A percentile compares a stretch with the other conserved stretches of the same genome.
These are phyloP conservation scores for Caenorhabditis sp. DNA, from an alignment of 2,888 invertebrate genomes.

Conservation along the genomic window DNA sequence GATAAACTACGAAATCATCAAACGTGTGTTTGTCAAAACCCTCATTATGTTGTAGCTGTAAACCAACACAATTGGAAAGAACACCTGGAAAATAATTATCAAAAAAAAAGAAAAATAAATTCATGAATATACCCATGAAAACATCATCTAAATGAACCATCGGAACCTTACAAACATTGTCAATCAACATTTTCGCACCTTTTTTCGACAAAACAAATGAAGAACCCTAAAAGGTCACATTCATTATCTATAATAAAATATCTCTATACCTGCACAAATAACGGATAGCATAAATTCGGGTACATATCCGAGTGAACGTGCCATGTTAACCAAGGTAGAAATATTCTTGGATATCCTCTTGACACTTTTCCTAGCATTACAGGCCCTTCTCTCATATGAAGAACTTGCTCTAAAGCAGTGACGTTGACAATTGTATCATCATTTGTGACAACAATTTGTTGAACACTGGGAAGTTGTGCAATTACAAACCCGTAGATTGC, in stretches of 20 bases:
- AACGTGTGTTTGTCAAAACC: conserved; percentile 65
- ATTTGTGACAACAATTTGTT: conserved; percentile 60
- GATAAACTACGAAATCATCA: conserved; percentile 66
- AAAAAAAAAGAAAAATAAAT: too few species aligned
- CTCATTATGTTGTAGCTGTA: conserved; percentile 54
- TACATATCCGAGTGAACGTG: conserved; percentile 64
- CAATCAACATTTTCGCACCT: conserved; percentile 51
- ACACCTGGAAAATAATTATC: conserved; percentile 49
- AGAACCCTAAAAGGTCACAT: conserved; percentile 64
- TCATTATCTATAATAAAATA: too few species aligned
- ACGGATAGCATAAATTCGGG: conserved; percentile 67
- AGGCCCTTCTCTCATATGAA: conserved; percentile 36
- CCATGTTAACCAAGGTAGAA: conserved; percentile 69
- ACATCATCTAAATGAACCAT: conserved; percentile 68
- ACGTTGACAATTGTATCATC: conserved; percentile 69
- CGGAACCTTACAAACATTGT: conserved; percentile 63
- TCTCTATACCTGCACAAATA: conserved; percentile 61
- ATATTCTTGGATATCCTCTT: conserved; percentile 66
- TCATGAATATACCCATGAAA: conserved; percentile 69
- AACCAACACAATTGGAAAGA: conserved; percentile 58
- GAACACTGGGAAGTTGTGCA: conserved; percentile 42
- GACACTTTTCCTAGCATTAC: conserved; percentile 68
- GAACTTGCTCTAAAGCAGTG: conserved; percentile 56
- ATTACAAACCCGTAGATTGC: conserved; percentile 65
- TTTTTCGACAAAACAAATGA: conserved; percentile 67